phyloP scores from a whole-genome alignment of 2,888 invertebrate species.

The Lepas anatifera region DNA sequence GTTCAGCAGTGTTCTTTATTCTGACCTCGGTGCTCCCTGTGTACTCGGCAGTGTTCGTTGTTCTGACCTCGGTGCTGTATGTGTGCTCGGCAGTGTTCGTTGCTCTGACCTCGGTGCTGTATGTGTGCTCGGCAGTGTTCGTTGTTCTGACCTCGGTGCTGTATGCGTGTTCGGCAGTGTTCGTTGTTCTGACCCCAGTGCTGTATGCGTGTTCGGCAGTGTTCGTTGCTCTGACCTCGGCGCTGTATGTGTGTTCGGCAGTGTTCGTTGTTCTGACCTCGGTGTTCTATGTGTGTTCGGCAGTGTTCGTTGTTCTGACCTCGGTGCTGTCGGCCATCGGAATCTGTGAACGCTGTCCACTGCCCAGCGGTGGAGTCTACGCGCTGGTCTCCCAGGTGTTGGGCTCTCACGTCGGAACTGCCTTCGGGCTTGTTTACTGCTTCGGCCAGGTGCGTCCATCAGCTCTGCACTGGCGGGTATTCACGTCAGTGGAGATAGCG shows the following conservation, averaged over 20 bases:
- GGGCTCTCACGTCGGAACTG: slow-evolving; percentile 84
- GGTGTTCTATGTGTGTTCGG: no score
- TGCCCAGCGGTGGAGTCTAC: slow-evolving; percentile 96
- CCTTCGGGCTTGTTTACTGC: slow-evolving; percentile 84
- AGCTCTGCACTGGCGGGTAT: no score
- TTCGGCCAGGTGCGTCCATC: slow-evolving; percentile 68
- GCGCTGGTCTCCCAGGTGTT: slow-evolving; percentile 87
- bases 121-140: no score
- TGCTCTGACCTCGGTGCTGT: no score
- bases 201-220: slow-evolving; percentile 86
- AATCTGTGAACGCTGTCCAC: slow-evolving; percentile 85
- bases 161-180: no score
- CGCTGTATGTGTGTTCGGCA: no score
- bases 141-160: no score
- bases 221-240: no score
- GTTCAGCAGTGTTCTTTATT: slow-evolving; percentile 78
- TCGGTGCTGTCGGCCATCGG: slow-evolving; percentile 91
- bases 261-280: no score
- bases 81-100: no score
- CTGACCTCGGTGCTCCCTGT: slow-evolving; percentile 86
- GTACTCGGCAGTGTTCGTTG: slow-evolving; percentile 86
- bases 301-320: slow-evolving; percentile 73
- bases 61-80: no score
- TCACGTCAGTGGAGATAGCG: no score
- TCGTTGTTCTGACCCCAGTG: slow-evolving; percentile 86